Conservation (phyloP, 23 tunicate genomes). For the Ciona savignyi region DNA sequence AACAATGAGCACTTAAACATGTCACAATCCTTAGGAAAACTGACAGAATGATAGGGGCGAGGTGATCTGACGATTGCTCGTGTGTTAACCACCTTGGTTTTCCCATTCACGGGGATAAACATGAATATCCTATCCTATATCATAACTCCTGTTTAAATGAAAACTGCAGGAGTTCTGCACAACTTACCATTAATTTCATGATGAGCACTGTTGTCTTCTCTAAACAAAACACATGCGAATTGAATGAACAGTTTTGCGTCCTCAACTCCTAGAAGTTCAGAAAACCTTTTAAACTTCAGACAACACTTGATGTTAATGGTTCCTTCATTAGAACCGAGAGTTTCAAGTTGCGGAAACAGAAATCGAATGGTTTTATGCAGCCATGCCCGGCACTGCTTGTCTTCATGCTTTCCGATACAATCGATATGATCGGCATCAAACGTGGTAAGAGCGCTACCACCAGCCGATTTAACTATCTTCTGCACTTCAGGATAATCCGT, state of each 20-base stretch:
- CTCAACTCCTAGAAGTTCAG: background rate
- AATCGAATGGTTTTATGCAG: constrained; percentile 30
- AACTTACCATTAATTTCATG: background rate
- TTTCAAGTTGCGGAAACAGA: constrained; percentile 33
- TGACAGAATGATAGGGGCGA: too few species aligned
- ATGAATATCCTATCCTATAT: too few species aligned
- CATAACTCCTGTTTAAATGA: too few species aligned
- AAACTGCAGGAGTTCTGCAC: too few species aligned
- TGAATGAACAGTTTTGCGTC: background rate
- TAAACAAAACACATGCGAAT: background rate
- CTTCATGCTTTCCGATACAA: constrained; percentile 24
- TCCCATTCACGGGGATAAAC: too few species aligned
- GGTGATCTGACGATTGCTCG: too few species aligned
- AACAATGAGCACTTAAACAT: too few species aligned
- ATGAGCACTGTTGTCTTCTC: background rate
- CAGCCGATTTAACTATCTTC: background rate
- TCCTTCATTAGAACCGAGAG: background rate
- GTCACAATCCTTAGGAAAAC: too few species aligned
- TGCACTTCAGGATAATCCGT: background rate
- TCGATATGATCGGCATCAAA: background rate
- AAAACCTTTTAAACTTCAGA: constrained; percentile 5
- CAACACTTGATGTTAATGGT: background rate
- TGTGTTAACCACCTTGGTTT: too few species aligned
- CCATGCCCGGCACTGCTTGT: constrained; percentile 7
- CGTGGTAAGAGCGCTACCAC: background rate